phyloP scores from a whole-genome alignment of 1,140 invertebrate genomes.

The Heliothis virescens region DNA sequence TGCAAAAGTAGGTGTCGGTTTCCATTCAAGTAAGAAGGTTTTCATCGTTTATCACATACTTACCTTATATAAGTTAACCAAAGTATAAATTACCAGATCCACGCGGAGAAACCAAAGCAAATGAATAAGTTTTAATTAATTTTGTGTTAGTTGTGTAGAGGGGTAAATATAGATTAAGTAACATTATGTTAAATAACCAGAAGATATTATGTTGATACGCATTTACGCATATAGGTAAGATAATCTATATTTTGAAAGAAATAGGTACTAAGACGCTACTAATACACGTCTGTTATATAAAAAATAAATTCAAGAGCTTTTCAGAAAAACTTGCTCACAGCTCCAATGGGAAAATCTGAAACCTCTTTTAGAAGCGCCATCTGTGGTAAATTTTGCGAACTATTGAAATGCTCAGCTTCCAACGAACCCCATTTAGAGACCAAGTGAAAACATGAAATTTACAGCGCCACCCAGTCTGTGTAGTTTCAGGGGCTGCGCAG shows the following conservation, averaged over 20 bases:
- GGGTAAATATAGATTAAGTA: background rate
- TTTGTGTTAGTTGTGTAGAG: background rate
- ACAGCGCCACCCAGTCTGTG: slow-evolving; percentile 16
- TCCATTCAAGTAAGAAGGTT: too few relatives aligned
- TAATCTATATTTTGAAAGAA: too few relatives aligned
- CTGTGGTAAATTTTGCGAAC: slow-evolving; percentile 4
- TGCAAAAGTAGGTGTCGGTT: too few relatives aligned
- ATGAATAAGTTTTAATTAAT: slow-evolving; percentile 18
- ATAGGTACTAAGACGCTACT: too few relatives aligned
- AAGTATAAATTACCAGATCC: background rate
- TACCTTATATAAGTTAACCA: background rate
- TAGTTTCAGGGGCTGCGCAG: slow-evolving; percentile 19
- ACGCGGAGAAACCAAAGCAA: background rate
- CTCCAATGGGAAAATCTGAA: slow-evolving; percentile 1
- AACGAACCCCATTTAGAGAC: slow-evolving; percentile 1
- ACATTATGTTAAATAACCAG: too few relatives aligned
- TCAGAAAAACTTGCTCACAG: too few relatives aligned
- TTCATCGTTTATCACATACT: too few relatives aligned
- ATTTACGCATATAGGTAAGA: too few relatives aligned
- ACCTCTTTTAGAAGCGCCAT: background rate
- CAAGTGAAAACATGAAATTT: slow-evolving; percentile 36
- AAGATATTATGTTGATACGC: too few relatives aligned
- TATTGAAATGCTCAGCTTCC: slow-evolving; percentile 11
- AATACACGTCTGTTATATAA: too few relatives aligned
- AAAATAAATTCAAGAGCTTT: too few relatives aligned